Conservation (phyloP, 2,888 invertebrate species). For the Aphidius colemani region DNA sequence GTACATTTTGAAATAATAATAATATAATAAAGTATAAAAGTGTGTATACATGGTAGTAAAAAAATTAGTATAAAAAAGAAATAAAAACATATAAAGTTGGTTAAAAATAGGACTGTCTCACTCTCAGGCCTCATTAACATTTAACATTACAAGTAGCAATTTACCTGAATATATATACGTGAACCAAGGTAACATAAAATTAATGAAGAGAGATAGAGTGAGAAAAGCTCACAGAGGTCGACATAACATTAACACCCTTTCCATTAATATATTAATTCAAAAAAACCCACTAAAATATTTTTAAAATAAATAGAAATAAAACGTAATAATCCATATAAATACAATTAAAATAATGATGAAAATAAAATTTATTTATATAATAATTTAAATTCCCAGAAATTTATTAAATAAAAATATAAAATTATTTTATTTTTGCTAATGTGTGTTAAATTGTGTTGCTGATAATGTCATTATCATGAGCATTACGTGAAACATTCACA, state of each 20-base stretch:
- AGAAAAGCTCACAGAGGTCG: constrained; percentile 29
- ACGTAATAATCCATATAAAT: neutral
- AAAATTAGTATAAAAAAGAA: constrained; percentile 1
- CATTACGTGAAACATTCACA: no score
- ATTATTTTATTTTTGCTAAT: no score
- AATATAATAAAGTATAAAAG: neutral
- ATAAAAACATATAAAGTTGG: constrained; percentile 12
- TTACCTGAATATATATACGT: constrained; percentile 29
- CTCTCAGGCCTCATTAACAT: constrained; percentile 37
- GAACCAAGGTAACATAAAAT: constrained; percentile 32
- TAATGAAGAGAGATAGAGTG: constrained; percentile 39
- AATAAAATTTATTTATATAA: no score
- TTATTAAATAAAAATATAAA: no score
- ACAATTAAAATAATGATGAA: no score
- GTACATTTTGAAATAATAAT: neutral
- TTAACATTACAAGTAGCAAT: constrained; percentile 37
- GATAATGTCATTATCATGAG: no score
- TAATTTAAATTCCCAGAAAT: no score
- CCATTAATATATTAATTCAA: constrained; percentile 33
- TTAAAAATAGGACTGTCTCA: constrained; percentile 24
- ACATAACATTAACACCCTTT: constrained; percentile 31
- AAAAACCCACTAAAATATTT: constrained; percentile 7
- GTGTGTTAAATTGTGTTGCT: no score
- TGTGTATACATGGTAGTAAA: neutral
- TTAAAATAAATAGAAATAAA: constrained; percentile 12